Percentiles rank a stretch among this genome's conserved stretches.
These are phyloP conservation scores for Cylindroiulus punctatus DNA, from an alignment of 2,888 invertebrate genomes.

Conservation along the genomic window DNA sequence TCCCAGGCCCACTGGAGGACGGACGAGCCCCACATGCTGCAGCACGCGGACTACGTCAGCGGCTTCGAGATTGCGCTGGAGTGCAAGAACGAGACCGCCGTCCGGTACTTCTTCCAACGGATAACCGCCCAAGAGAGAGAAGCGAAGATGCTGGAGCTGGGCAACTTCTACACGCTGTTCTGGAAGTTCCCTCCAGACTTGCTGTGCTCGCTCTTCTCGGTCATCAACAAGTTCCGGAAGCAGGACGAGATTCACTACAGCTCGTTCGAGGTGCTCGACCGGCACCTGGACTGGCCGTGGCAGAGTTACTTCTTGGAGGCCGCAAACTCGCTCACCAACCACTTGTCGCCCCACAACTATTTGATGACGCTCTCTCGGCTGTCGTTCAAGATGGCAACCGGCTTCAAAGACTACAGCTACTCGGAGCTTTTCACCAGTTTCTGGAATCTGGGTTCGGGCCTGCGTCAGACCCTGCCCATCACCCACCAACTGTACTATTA, in stretches of 20 bases:
- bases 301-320: not conserved
- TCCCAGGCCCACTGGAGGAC: not conserved
- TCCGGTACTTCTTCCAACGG: not conserved
- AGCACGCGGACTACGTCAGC: not conserved
- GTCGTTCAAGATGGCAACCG: not conserved
- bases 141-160: not conserved
- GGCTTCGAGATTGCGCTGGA: not conserved
- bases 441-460: not conserved
- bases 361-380: not conserved
- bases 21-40: not conserved
- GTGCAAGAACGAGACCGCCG: not conserved
- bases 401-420: not conserved
- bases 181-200: not conserved
- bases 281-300: not conserved
- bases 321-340: not conserved
- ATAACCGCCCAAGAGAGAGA: not conserved
- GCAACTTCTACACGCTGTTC: not conserved
- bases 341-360: not conserved
- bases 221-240: not conserved
- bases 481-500: not conserved
- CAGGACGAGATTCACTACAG: not conserved
- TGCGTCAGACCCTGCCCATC: not conserved
- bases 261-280: not conserved
- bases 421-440: not conserved
- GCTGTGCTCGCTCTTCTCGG: not conserved